Evolutionary conservation across 1,140 invertebrate genomes (phyloP), one percentile per base, ranked within the genome.

Genomic region (Drosophila parvula): DNA sequence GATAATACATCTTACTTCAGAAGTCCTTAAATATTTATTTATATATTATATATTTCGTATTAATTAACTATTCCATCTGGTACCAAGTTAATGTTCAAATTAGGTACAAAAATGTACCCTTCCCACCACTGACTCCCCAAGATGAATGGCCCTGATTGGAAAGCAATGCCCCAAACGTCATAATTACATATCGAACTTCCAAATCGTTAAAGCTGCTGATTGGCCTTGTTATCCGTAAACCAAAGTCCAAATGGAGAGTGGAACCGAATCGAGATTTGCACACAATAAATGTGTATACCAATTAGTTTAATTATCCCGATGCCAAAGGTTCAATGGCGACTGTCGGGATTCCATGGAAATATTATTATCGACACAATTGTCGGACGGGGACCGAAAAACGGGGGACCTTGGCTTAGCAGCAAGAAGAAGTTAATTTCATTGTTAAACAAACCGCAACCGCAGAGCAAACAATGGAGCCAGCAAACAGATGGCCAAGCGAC

Each of bases 351-450:
- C 27, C 30, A 22, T 34, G 40, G 36, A 53, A 74, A 74, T 74
- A 74, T 74, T 74, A 59, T 59, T 71, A 44, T 34, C 45, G 69
- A 40, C 4, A 38, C 61, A 43, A 38, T 69, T 44, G 65, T 22
- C 16, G 51, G 51, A 38, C 18, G 4, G 22, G n/a, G n/a, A n/a
- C n/a, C n/a, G n/a, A n/a, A n/a, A 6, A 38, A 11, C 11, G 4
- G 11, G 38, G 64, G 51, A 71, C 44, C 38, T 73, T 71, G 53
- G 51, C 53, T 58, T 14, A 47, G 56, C 51, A 50, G 38, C 57
- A 79, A 85, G 74, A 55, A 43, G 67, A 79, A 85, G 74, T 79
- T 82, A 88, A 88, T 88, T 86, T 82, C 75, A 76, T 73, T 88
- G 83, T 73, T 86, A 76, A 86, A 76, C 76, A 76, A 88, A 76